Evolutionary conservation across 2,888 invertebrate species (phyloP).

Genomic region (Agrenia bidenticulata): DNA sequence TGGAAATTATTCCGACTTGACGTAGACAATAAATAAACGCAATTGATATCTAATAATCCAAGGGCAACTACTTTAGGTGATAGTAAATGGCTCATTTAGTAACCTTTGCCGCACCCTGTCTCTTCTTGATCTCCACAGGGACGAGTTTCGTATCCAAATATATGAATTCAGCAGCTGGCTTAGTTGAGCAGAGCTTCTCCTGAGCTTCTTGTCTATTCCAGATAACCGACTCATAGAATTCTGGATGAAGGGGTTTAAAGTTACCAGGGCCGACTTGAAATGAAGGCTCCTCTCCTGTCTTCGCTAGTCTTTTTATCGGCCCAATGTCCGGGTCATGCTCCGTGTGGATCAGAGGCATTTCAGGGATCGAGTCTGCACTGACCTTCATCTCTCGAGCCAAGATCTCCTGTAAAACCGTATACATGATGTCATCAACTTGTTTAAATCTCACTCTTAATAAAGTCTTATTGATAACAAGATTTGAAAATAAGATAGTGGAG

Average conservation of each 20-base stretch:
- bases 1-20: too few species aligned
- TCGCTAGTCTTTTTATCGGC: conserved; percentile 25
- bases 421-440: background rate
- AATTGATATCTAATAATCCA: too few species aligned
- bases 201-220: conserved; percentile 33
- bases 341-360: conserved; percentile 28
- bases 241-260: conserved; percentile 19
- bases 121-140: conserved; percentile 18
- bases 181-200: conserved; percentile 23
- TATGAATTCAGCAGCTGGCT: conserved; percentile 21
- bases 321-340: conserved; percentile 25
- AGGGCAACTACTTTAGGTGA: too few species aligned
- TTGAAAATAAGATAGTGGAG: background rate
- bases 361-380: conserved; percentile 20
- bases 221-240: conserved; percentile 39
- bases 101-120: too few species aligned
- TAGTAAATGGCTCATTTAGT: too few species aligned
- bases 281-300: conserved; percentile 37
- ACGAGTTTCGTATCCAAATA: conserved; percentile 23
- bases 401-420: conserved; percentile 26
- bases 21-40: too few species aligned
- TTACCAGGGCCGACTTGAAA: conserved; percentile 36
- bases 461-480: background rate
- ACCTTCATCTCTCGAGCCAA: conserved; percentile 31
- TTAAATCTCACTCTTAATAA: background rate